A percentile compares a stretch with the other conserved stretches of the same genome.
Evolutionary conservation across 2,888 invertebrate genomes (phyloP).

Genomic region (Anticlea derivata): DNA sequence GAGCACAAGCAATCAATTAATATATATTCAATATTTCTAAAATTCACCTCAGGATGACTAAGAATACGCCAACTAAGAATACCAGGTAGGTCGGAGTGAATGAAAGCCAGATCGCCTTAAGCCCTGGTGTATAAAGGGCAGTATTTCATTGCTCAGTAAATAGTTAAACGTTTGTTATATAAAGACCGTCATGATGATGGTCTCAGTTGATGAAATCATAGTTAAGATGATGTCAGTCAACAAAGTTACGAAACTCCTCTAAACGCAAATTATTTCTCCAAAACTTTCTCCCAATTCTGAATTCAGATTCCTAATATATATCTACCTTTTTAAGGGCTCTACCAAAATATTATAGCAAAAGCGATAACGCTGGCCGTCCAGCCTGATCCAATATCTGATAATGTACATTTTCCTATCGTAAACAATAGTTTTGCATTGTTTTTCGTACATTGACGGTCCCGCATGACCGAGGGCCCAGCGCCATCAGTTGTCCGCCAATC

Average conservation of each 20-base stretch:
- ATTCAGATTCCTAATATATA: conserved; percentile 2
- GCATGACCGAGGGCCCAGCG: conserved; percentile 25
- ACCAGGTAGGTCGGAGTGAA: no score
- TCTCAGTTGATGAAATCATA: no score
- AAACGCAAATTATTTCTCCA: neutral
- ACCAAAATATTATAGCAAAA: conserved; percentile 13
- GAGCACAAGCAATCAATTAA: no score
- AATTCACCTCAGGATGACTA: no score
- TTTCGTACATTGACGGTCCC: conserved; percentile 27
- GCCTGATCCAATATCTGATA: conserved; percentile 31
- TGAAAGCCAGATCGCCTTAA: no score
- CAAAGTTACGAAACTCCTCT: neutral
- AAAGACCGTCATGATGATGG: no score
- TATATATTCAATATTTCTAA: no score
- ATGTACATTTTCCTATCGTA: conserved; percentile 29
- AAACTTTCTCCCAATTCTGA: neutral
- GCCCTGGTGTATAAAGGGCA: no score
- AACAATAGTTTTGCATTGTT: conserved; percentile 31
- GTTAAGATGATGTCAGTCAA: neutral
- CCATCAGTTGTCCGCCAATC: conserved; percentile 38
- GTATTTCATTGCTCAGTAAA: no score
- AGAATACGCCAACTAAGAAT: no score
- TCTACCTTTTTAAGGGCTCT: conserved; percentile 19
- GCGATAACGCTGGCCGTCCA: conserved; percentile 9
- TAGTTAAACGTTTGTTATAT: no score